A percentile compares a stretch with the other conserved stretches of the same genome.
Conservation (phyloP, 2,113 vertebrate species). For the Oncorhynchus gorbuscha region DNA sequence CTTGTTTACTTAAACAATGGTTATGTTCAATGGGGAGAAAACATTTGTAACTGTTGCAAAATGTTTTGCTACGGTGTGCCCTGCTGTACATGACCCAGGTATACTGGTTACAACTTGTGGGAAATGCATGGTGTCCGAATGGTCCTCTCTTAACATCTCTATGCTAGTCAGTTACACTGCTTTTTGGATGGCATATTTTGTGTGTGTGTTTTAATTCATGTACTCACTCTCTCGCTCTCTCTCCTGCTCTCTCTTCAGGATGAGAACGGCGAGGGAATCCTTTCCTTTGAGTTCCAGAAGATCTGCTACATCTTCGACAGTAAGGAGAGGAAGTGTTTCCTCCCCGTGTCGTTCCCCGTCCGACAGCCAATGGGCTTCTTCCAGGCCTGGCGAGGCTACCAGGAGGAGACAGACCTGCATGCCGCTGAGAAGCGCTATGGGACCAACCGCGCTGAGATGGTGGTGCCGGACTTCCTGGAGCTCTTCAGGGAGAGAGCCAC, state of each 20-base stretch:
- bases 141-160: not conserved
- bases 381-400: slow-evolving; percentile 86
- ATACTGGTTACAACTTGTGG: not conserved
- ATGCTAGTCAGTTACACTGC: not conserved
- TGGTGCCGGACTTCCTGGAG: slow-evolving; percentile 93
- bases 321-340: slow-evolving; percentile 81
- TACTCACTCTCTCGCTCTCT: slow-evolving; percentile 20
- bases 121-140: not conserved
- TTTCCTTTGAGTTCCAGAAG: slow-evolving; percentile 96
- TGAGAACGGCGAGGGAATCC: slow-evolving; percentile 75
- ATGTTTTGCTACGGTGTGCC: no score
- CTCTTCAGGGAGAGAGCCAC: slow-evolving; percentile 94
- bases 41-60: not conserved
- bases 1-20: not conserved
- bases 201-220: not conserved
- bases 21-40: no score
- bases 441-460: slow-evolving; percentile 92
- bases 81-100: no score
- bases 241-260: slow-evolving; percentile 72
- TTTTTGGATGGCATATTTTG: no score
- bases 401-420: slow-evolving; percentile 86
- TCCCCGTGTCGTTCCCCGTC: slow-evolving; percentile 85
- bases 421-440: slow-evolving; percentile 87
- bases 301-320: slow-evolving; percentile 86
- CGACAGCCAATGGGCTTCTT: slow-evolving; percentile 78